phyloP scores from a whole-genome alignment of 2,113 vertebrate genomes.

The Onychostoma macrolepis region DNA sequence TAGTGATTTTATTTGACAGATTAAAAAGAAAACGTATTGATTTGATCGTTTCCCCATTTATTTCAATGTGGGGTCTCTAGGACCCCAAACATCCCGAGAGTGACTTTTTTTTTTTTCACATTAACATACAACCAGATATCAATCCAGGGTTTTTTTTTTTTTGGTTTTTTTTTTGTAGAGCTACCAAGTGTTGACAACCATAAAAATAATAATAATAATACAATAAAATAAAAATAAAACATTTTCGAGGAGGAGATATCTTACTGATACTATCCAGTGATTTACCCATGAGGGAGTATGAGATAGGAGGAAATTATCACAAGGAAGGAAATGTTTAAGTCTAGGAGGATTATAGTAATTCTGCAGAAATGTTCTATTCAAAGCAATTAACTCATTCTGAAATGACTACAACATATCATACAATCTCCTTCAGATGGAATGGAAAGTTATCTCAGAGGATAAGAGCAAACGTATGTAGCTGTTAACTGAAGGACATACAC shows the following conservation, averaged over 20 bases:
- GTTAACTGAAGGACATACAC: not conserved
- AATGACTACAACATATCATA: constrained; percentile 35
- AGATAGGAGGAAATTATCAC: constrained; percentile 75
- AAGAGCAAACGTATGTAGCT: not conserved
- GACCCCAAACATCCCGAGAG: no score
- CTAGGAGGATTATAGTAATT: constrained; percentile 67
- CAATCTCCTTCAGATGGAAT: constrained; percentile 41
- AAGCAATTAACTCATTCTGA: constrained; percentile 53
- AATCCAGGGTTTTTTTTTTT: no score
- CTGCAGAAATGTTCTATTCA: constrained; percentile 56
- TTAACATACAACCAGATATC: no score
- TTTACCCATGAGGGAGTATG: constrained; percentile 70
- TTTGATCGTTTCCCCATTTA: no score
- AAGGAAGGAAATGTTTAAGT: constrained; percentile 81
- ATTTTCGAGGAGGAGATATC: constrained; percentile 70
- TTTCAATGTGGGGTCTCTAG: no score
- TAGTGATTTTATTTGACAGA: no score
- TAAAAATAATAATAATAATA: no score
- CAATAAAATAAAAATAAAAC: not conserved
- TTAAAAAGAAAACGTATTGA: no score
- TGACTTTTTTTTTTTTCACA: no score
- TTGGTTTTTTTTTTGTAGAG: no score
- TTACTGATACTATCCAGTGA: constrained; percentile 66
- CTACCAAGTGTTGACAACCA: no score
- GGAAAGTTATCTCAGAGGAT: constrained; percentile 38